A percentile compares a stretch with the other conserved stretches of the same genome.
Conservation (phyloP, 2,888 invertebrate genomes). For the Temnothorax rugatulus region DNA sequence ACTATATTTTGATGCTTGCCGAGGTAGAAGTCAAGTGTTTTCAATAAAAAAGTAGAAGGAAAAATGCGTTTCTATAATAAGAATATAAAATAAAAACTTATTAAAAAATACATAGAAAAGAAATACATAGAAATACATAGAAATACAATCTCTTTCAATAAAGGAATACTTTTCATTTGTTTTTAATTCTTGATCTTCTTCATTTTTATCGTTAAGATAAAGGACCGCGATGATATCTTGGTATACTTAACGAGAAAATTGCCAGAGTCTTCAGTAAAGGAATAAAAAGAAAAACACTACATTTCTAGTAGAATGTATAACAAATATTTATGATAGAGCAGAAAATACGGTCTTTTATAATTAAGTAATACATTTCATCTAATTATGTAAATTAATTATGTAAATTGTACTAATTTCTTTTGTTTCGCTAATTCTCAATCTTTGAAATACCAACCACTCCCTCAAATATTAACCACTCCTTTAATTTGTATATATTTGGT, state of each 20-base stretch:
- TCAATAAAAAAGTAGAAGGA: too few relatives aligned
- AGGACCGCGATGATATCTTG: neutral
- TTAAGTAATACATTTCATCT: neutral
- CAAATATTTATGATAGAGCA: neutral
- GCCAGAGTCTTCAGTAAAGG: neutral
- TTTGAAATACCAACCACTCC: neutral
- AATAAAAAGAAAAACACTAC: neutral
- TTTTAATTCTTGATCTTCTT: neutral
- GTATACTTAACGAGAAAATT: neutral
- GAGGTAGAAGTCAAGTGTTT: neutral
- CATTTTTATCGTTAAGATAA: neutral
- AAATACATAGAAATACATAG: too few relatives aligned
- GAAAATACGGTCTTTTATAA: neutral
- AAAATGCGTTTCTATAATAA: too few relatives aligned
- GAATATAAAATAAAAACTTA: too few relatives aligned
- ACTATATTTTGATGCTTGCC: neutral
- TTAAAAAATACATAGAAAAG: neutral
- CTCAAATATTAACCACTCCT: slow-evolving; percentile 19
- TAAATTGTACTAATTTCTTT: neutral
- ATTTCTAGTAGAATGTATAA: neutral
- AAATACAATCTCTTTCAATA: neutral
- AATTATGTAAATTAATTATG: neutral
- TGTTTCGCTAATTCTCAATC: neutral
- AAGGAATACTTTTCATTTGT: neutral
- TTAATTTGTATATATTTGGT: slow-evolving; percentile 18